These are phyloP conservation scores for Lasioglossum villosulum DNA, from an alignment of 2,888 invertebrate genomes.

Conservation along the genomic window DNA sequence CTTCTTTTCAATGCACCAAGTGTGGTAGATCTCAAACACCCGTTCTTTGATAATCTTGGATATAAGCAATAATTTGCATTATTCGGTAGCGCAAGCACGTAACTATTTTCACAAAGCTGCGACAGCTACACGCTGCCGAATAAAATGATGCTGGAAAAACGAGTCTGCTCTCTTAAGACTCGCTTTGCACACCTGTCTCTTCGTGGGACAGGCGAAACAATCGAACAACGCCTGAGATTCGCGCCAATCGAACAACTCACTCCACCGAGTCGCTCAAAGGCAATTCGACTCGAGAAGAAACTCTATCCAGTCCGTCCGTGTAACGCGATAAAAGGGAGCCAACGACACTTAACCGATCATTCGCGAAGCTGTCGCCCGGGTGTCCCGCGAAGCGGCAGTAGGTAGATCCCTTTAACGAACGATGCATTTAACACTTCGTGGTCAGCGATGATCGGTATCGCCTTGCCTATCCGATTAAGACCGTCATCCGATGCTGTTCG, in stretches of 20 bases:
- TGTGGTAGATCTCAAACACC: too few species aligned
- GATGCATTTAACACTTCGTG: neutral
- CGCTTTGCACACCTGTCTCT: neutral
- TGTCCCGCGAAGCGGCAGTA: neutral
- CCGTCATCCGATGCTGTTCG: slow-evolving; percentile 54
- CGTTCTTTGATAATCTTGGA: too few species aligned
- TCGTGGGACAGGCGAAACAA: neutral
- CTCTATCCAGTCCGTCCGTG: neutral
- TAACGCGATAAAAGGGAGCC: slow-evolving; percentile 5
- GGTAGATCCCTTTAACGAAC: neutral
- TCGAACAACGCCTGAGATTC: neutral
- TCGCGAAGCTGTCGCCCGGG: neutral
- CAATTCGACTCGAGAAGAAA: neutral
- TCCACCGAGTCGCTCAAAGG: neutral
- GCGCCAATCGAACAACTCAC: neutral
- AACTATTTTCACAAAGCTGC: too few species aligned
- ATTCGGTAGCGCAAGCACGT: too few species aligned
- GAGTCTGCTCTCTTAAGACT: neutral
- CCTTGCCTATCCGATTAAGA: slow-evolving; percentile 31
- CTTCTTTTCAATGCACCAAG: too few species aligned
- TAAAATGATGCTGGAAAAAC: too few species aligned
- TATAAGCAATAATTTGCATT: too few species aligned
- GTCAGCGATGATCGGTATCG: slow-evolving; percentile 32
- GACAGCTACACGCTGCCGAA: too few species aligned
- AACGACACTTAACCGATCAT: neutral